A percentile compares a stretch with the other conserved stretches of the same genome.
These are phyloP conservation scores for Stichodactyla helianthus DNA, from an alignment of 64 coral and sea anemone species.

Conservation along the genomic window DNA sequence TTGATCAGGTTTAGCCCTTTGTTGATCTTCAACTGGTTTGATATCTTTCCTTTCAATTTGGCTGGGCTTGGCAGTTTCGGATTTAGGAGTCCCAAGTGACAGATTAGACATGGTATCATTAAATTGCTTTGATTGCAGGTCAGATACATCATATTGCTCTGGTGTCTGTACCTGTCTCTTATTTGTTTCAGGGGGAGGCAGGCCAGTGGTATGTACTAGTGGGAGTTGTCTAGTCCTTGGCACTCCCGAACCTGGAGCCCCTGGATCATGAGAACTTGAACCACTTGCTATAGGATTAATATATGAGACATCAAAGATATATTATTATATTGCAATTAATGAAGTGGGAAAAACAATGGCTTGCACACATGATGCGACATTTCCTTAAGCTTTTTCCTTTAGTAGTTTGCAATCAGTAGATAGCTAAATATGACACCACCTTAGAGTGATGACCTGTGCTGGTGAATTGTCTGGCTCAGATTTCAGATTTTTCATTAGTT, in stretches of 20 bases:
- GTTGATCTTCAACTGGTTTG: neutral
- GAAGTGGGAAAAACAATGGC: too few species aligned
- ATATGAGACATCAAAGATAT: neutral
- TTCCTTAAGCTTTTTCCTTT: too few species aligned
- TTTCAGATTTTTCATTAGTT: too few species aligned
- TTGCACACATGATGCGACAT: too few species aligned
- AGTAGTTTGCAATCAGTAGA: too few species aligned
- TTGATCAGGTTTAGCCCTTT: neutral
- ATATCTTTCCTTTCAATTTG: too few species aligned
- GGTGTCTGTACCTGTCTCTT: too few species aligned
- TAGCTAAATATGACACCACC: too few species aligned
- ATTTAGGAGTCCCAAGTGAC: neutral
- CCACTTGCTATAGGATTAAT: neutral
- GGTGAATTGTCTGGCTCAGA: too few species aligned
- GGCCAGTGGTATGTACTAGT: neutral
- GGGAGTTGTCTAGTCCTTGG: neutral
- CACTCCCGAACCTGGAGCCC: neutral
- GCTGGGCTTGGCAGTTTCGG: neutral
- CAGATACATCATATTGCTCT: neutral
- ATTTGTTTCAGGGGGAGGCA: neutral
- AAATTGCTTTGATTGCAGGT: neutral
- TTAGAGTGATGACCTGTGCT: too few species aligned
- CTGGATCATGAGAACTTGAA: neutral
- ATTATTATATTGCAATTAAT: too few species aligned
- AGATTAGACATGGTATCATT: neutral